Percentiles rank a stretch among this genome's conserved stretches.
phyloP scores from a whole-genome alignment of 2,888 invertebrate genomes.

The Protodeltote pygarga region DNA sequence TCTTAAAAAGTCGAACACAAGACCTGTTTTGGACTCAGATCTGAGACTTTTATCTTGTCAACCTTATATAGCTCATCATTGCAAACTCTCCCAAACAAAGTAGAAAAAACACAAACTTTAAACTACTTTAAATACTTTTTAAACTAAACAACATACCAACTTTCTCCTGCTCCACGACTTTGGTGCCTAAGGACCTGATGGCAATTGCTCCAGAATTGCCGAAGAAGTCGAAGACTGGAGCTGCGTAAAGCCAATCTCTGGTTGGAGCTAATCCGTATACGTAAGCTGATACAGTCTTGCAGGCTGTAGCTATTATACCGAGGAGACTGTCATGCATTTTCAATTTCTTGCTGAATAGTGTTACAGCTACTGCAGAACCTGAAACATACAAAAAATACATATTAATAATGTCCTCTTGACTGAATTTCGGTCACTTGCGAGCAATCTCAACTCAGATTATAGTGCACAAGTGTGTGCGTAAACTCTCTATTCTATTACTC shows the following conservation, averaged over 20 bases:
- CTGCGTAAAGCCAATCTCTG: conserved; percentile 75
- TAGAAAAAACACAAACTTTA: too few relatives aligned
- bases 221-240: conserved; percentile 81
- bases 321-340: conserved; percentile 80
- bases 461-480: too few relatives aligned
- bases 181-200: conserved; percentile 86
- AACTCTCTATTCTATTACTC: too few relatives aligned
- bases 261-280: conserved; percentile 79
- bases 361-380: conserved; percentile 80
- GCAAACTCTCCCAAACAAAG: too few relatives aligned
- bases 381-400: conserved; percentile 38
- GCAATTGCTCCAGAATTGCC: conserved; percentile 85
- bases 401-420: too few relatives aligned
- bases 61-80: too few relatives aligned
- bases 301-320: conserved; percentile 79
- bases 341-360: conserved; percentile 75
- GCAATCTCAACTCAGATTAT: too few relatives aligned
- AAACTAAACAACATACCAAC: conserved; percentile 71
- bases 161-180: conserved; percentile 84
- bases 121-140: too few relatives aligned
- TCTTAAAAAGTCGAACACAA: too few relatives aligned
- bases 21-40: too few relatives aligned
- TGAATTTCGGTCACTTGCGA: too few relatives aligned
- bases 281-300: conserved; percentile 72
- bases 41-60: too few relatives aligned